Evolutionary conservation across 2,113 vertebrate species (phyloP).

Genomic region (Antigone vipio): DNA sequence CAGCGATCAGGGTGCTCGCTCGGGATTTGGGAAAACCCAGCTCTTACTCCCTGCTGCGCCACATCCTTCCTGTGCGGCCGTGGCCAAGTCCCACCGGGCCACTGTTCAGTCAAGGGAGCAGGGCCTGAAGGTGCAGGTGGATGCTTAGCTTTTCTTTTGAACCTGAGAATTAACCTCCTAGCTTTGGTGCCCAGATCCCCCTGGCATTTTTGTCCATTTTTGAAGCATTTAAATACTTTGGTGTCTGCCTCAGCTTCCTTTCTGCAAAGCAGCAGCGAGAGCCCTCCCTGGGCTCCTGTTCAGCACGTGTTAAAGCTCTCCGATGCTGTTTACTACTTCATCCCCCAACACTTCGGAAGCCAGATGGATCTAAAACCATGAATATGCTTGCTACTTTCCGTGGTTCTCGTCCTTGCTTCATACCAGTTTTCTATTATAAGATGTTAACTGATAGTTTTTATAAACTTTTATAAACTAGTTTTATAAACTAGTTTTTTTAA

Average conservation of each 20-base stretch:
- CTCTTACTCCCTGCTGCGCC: background rate
- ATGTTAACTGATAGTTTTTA: background rate
- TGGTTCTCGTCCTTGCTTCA: background rate
- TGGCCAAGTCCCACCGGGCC: background rate
- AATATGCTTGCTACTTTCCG: background rate
- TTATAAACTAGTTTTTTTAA: background rate
- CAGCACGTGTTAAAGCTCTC: background rate
- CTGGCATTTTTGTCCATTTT: background rate
- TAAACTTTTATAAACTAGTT: too few relatives aligned
- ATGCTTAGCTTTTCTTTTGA: background rate
- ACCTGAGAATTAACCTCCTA: background rate
- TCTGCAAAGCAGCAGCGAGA: background rate
- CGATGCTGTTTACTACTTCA: background rate
- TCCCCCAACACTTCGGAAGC: background rate
- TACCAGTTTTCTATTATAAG: background rate
- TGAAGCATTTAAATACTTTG: background rate
- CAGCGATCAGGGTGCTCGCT: fast-evolving
- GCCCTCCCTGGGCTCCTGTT: fast-evolving
- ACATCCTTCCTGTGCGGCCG: background rate
- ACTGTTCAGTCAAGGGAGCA: fast-evolving
- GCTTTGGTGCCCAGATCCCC: fast-evolving
- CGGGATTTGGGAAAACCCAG: background rate
- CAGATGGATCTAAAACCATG: background rate
- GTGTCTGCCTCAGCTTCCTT: background rate
- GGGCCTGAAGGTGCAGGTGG: background rate